Conservation (phyloP, 2,888 invertebrate species). For the Leistus spinibarbis region DNA sequence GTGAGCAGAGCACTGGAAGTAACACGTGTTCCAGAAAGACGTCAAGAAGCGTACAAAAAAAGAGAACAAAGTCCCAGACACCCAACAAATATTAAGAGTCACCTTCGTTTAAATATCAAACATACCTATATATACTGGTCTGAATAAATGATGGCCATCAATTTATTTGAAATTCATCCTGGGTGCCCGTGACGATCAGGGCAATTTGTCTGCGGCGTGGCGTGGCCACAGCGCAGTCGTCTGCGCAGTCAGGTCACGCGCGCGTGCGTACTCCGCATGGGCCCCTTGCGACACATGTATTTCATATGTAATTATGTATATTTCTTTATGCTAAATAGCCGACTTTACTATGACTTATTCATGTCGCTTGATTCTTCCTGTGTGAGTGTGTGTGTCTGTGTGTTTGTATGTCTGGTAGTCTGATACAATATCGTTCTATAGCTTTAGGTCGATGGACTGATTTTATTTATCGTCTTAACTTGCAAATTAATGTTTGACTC, state of each 20-base stretch:
- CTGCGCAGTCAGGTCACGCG: conserved; percentile 28
- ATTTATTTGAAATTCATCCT: conserved; percentile 34
- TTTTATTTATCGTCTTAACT: neutral
- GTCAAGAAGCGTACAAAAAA: neutral
- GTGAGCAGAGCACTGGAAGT: too few species aligned
- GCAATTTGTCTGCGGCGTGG: conserved; percentile 18
- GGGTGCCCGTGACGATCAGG: conserved; percentile 24
- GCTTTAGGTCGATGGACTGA: neutral
- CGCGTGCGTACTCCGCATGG: conserved; percentile 40
- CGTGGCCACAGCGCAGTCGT: neutral
- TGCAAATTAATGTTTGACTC: neutral
- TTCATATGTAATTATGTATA: conserved; percentile 46
- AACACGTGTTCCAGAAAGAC: neutral
- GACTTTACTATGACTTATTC: conserved; percentile 45
- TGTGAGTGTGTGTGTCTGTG: neutral
- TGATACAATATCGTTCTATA: neutral
- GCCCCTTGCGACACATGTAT: conserved; percentile 43
- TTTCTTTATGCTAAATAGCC: conserved; percentile 45
- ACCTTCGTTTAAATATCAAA: conserved; percentile 37
- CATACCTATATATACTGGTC: conserved; percentile 16
- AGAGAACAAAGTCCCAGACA: neutral
- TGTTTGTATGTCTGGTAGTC: too few species aligned
- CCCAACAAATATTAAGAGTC: conserved; percentile 13
- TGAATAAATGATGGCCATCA: conserved; percentile 32
- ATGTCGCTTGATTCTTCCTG: conserved; percentile 27